A percentile compares a stretch with the other conserved stretches of the same genome.
Evolutionary conservation across 1,140 invertebrate genomes (phyloP).

Genomic region (Plutomurus gul): DNA sequence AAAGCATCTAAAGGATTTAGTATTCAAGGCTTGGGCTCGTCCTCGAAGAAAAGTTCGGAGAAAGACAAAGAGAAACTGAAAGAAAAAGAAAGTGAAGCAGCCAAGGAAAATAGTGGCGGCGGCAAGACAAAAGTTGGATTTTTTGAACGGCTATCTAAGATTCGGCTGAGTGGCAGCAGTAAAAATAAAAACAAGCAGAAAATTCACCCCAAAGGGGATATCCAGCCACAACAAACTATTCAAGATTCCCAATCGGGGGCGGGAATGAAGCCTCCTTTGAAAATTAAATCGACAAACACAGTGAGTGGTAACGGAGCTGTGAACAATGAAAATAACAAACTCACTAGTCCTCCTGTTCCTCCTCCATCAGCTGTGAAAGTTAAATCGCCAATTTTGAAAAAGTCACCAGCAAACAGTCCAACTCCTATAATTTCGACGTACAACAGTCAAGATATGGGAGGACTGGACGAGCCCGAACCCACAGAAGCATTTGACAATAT

Average conservation of each 20-base stretch:
- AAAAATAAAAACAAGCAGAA: constrained; percentile 48
- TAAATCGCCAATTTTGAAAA: constrained; percentile 37
- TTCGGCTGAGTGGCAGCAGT: constrained; percentile 46
- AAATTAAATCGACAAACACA: constrained; percentile 4
- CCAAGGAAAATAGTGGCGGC: constrained; percentile 38
- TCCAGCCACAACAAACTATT: background rate
- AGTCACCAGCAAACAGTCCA: constrained; percentile 30
- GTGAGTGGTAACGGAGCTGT: background rate
- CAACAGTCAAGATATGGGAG: background rate
- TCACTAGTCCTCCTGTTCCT: background rate
- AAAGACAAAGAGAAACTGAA: constrained; percentile 38
- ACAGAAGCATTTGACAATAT: constrained; percentile 52
- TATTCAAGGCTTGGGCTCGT: background rate
- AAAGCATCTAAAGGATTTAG: constrained; percentile 39
- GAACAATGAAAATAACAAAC: background rate
- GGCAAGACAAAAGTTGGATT: constrained; percentile 48
- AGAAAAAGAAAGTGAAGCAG: constrained; percentile 30
- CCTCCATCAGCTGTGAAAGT: background rate
- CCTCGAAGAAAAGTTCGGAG: constrained; percentile 15
- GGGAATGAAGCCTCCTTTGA: background rate
- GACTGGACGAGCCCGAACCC: constrained; percentile 14
- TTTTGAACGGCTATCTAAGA: constrained; percentile 50
- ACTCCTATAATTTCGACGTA: background rate
- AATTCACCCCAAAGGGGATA: constrained; percentile 48
- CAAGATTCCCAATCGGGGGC: background rate